A percentile compares a stretch with the other conserved stretches of the same genome.
phyloP scores from a whole-genome alignment of 2,797 vertebrate genomes.

The Typhlichthys subterraneus region DNA sequence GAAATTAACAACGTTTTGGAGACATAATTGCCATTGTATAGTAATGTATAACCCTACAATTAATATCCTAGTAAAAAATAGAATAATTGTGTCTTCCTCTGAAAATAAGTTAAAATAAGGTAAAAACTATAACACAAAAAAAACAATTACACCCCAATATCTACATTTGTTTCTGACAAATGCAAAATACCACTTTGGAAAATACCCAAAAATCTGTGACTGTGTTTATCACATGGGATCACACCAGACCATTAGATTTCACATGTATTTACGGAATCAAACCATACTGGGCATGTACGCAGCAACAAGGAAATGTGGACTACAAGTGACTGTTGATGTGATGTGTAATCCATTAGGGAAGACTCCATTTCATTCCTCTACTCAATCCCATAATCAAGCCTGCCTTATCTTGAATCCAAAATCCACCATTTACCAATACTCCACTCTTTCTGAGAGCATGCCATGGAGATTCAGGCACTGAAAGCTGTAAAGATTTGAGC shows the following conservation, averaged over 20 bases:
- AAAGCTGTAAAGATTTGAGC: constrained; percentile 35
- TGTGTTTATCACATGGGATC: constrained; percentile 39
- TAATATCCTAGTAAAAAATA: constrained; percentile 36
- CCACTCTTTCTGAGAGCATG: constrained; percentile 39
- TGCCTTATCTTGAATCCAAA: constrained; percentile 13
- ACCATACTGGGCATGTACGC: constrained; percentile 50
- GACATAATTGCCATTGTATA: constrained; percentile 51
- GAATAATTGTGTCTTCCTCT: constrained; percentile 22
- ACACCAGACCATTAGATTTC: constrained; percentile 29
- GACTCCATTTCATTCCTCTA: constrained; percentile 13
- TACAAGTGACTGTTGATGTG: constrained; percentile 34
- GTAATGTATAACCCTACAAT: constrained; percentile 19
- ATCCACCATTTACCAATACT: constrained; percentile 21
- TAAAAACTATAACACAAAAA: constrained; percentile 39
- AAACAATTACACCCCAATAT: constrained; percentile 27
- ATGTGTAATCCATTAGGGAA: constrained; percentile 31
- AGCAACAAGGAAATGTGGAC: constrained; percentile 49
- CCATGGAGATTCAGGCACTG: constrained; percentile 35
- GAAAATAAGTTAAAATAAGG: constrained; percentile 27
- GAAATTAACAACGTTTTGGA: constrained; percentile 55
- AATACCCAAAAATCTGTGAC: constrained; percentile 39
- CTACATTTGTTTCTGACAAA: constrained; percentile 21
- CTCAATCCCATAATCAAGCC: constrained; percentile 1
- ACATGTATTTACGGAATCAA: constrained; percentile 33
- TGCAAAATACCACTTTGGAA: constrained; percentile 24